Evolutionary conservation across 1,140 invertebrate species (phyloP).

Genomic region (Drosophila arizonae): DNA sequence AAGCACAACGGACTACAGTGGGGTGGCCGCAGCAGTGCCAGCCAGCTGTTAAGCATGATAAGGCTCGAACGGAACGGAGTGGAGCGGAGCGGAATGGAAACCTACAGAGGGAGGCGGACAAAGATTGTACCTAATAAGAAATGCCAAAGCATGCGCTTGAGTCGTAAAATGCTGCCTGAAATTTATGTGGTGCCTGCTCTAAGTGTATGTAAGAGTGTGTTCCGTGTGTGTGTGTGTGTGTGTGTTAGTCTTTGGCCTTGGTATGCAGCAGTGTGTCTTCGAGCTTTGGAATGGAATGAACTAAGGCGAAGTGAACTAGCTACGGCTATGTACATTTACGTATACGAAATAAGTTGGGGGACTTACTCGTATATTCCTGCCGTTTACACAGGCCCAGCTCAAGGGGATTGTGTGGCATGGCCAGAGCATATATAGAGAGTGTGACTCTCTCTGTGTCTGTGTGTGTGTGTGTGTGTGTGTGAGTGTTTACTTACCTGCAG

Average conservation of each 20-base stretch:
- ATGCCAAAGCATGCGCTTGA: slow-evolving; percentile 72
- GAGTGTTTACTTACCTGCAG: slow-evolving; percentile 89
- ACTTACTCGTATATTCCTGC: slow-evolving; percentile 16
- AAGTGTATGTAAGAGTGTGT: slow-evolving; percentile 3
- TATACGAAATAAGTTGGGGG: slow-evolving; percentile 19
- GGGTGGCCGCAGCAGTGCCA: background rate
- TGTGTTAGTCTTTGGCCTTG: slow-evolving; percentile 19
- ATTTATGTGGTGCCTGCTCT: slow-evolving; percentile 51
- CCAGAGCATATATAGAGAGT: background rate
- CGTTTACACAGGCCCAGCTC: slow-evolving; percentile 2
- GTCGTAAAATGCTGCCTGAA: slow-evolving; percentile 75
- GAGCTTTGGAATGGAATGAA: slow-evolving; percentile 6
- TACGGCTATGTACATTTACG: slow-evolving; percentile 21
- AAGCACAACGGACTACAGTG: slow-evolving; percentile 3
- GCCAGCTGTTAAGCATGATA: slow-evolving; percentile 30
- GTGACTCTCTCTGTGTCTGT: background rate
- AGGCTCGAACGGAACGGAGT: background rate
- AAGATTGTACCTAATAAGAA: slow-evolving; percentile 69
- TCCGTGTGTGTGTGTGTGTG: slow-evolving; percentile 16
- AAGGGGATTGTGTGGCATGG: background rate
- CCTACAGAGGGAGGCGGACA: slow-evolving; percentile 7
- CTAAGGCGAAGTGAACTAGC: slow-evolving; percentile 15
- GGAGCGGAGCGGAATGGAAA: background rate
- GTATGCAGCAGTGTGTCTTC: slow-evolving; percentile 8
- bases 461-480: slow-evolving; percentile 12